Evolutionary conservation across 2,888 invertebrate species (phyloP), one percentile per base, ranked within the genome.

Genomic region (Gryllus longicercus): DNA sequence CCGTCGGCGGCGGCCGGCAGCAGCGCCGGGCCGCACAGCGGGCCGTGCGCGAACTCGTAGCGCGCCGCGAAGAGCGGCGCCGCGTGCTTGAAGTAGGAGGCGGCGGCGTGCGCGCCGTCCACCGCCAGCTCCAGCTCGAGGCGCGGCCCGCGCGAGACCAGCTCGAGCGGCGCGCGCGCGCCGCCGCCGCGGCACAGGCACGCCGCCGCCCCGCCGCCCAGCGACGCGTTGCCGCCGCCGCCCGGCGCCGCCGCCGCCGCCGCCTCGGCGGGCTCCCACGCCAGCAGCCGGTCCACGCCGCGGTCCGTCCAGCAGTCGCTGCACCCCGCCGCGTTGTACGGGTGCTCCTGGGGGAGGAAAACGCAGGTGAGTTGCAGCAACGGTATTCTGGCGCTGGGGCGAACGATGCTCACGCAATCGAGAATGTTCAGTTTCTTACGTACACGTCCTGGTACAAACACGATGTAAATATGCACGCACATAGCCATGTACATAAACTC

Each of bases 21-120:
- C 5, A 94, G 91, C 0, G 96, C 92, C 0, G 96, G 95, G 0
- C 96, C 96, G 85, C 96, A 96, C 1, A 96, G 88, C 0, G 96
- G 96, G 1, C 95, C 95, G 84, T 96, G 96, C 1, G 96, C 95
- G 85, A 96, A 96, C 86, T 96, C 95, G 86, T 95, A 97, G 10
- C 91, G 91, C 0, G 96, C 96, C 86, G 95, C 94, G 85, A 96
- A 96, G 8, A 96, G 89, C 0, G 96, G 94, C 63, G 92, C 91
- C 3, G 93, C 91, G 85, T 95, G 94, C 86, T 96, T 96, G 88
- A 96, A 96, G 86, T 96, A 96, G 79, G 94, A 95, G 0, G 94
- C 91, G 1, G 96, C 94, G 4, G 96, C 95, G 85, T 96, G 95
- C 18, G 94, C 93, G 18, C 93, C 94, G 84, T 96, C 96, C 0